phyloP scores from a whole-genome alignment of 2,797 vertebrate species.

The Molossus molossus region DNA sequence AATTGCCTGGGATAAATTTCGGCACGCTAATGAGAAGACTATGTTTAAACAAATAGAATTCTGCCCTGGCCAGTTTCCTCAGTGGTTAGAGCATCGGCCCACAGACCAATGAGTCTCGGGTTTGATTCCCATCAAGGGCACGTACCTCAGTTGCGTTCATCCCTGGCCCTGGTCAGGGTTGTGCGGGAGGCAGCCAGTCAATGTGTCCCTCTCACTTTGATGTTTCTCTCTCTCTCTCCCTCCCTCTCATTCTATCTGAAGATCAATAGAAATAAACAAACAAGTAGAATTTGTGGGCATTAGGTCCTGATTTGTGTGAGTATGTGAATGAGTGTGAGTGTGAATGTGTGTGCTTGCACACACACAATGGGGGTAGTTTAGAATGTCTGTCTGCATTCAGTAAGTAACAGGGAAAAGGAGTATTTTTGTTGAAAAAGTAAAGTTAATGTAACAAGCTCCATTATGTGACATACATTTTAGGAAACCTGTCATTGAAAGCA shows the following conservation, averaged over 20 bases:
- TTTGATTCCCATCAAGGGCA: too few species aligned
- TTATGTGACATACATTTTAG: conserved; percentile 86
- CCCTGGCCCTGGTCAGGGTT: too few species aligned
- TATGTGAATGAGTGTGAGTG: neutral
- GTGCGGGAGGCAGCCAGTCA: too few species aligned
- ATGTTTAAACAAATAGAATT: neutral
- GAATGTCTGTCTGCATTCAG: neutral
- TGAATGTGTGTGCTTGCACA: accelerated
- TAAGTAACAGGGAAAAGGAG: neutral
- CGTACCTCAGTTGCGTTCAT: too few species aligned
- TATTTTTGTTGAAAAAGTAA: conserved; percentile 64
- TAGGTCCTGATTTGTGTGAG: neutral
- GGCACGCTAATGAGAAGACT: conserved; percentile 1
- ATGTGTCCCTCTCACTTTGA: too few species aligned
- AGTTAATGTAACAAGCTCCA: conserved; percentile 1
- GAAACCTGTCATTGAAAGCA: conserved; percentile 91
- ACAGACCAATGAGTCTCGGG: too few species aligned
- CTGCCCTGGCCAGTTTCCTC: too few species aligned
- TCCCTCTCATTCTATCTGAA: too few species aligned
- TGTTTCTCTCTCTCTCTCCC: too few species aligned
- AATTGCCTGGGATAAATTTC: neutral
- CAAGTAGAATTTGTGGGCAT: neutral
- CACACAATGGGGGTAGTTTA: neutral
- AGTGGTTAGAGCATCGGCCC: too few species aligned
- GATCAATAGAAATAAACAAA: neutral